Evolutionary conservation across 2,113 vertebrate genomes (phyloP).

Genomic region (Rhea americana): DNA sequence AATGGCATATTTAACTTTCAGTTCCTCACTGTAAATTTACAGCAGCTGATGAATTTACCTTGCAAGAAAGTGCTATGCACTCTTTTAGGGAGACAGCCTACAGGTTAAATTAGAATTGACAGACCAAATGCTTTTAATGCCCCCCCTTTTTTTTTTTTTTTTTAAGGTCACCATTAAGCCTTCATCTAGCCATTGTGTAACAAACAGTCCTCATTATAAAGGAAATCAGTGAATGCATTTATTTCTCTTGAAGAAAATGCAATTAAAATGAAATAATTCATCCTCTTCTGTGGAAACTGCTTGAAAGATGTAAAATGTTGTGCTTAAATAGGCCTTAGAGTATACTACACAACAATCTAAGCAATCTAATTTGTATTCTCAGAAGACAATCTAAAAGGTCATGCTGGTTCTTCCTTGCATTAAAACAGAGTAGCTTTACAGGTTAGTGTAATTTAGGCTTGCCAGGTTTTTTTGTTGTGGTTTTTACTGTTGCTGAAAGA

Average conservation of each 20-base stretch:
- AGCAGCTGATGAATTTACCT: background rate
- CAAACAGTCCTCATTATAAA: background rate
- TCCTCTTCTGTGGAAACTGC: background rate
- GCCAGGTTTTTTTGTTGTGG: background rate
- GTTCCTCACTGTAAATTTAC: background rate
- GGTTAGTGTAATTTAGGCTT: background rate
- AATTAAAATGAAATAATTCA: background rate
- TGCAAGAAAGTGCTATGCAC: background rate
- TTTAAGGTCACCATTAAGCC: background rate
- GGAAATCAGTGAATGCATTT: background rate
- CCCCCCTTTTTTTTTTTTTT: background rate
- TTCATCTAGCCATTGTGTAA: background rate
- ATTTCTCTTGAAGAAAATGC: background rate
- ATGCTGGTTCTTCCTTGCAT: background rate
- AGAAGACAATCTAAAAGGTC: background rate
- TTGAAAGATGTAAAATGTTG: background rate
- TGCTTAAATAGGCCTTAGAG: background rate
- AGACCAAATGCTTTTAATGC: background rate
- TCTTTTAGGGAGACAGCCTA: background rate
- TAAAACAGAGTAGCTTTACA: background rate
- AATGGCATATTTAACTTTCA: background rate
- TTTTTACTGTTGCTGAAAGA: background rate
- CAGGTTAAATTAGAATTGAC: background rate
- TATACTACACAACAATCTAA: background rate
- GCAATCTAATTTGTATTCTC: constrained; percentile 4